Conservation (phyloP, 2,888 invertebrate species). For the Rhimphoctona megacephalus region DNA sequence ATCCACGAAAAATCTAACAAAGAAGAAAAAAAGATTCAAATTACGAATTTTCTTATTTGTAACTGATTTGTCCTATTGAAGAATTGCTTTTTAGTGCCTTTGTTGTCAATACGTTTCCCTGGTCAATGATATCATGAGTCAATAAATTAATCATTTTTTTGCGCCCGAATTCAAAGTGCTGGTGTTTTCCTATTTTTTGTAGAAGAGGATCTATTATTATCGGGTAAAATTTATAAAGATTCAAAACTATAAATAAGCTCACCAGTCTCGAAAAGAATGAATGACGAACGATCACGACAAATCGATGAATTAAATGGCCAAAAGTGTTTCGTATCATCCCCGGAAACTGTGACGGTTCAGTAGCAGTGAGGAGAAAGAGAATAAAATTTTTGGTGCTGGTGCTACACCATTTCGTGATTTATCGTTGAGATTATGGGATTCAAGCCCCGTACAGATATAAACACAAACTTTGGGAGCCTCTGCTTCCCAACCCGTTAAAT, state of each 20-base stretch:
- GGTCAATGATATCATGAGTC: no score
- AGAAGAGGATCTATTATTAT: background rate
- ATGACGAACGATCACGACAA: background rate
- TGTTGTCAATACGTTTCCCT: background rate
- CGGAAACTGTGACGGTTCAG: slow-evolving; percentile 1
- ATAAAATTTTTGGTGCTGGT: slow-evolving; percentile 35
- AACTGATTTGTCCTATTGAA: background rate
- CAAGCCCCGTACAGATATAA: slow-evolving; percentile 29
- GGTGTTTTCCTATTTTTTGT: background rate
- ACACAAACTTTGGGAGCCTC: slow-evolving; percentile 20
- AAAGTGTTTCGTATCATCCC: background rate
- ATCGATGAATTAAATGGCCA: background rate
- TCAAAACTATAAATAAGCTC: background rate
- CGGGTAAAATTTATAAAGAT: background rate
- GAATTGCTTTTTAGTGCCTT: background rate
- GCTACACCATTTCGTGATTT: slow-evolving; percentile 44
- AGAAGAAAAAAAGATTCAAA: background rate
- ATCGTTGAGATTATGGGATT: slow-evolving; percentile 53
- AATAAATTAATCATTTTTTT: background rate
- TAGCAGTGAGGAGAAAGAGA: background rate
- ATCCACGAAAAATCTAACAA: background rate
- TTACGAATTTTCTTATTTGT: background rate
- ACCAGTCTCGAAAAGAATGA: background rate
- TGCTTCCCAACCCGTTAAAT: slow-evolving; percentile 35
- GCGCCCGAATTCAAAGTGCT: background rate